Conservation (phyloP, 2,797 vertebrate species). For the Chromis chromis region DNA sequence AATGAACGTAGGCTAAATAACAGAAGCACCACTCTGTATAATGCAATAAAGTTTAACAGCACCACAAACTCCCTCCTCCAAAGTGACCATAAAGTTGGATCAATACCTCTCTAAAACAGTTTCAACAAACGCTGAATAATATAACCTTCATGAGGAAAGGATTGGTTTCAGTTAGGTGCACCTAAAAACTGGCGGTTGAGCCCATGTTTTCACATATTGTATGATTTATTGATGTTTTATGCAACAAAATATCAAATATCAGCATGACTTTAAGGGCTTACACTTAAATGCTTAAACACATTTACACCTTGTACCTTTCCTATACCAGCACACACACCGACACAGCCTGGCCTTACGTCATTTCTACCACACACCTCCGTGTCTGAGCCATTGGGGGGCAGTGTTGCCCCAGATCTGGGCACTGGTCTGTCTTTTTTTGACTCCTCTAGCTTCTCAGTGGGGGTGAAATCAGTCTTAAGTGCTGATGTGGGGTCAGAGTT, state of each 20-base stretch:
- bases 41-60: not conserved
- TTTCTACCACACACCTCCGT: constrained; percentile 16
- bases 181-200: not conserved
- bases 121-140: not conserved
- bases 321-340: constrained; percentile 9
- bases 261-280: not conserved
- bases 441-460: constrained; percentile 40
- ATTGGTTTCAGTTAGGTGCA: constrained; percentile 1
- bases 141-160: not conserved
- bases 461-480: constrained; percentile 60
- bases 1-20: not conserved
- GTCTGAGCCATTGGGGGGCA: constrained; percentile 82
- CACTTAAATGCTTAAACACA: no score
- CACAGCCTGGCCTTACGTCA: constrained; percentile 76
- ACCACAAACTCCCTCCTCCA: not conserved
- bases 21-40: not conserved
- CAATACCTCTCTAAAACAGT: not conserved
- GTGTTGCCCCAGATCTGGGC: constrained; percentile 76
- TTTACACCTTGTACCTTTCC: not conserved
- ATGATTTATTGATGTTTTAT: no score
- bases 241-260: not conserved
- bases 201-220: not conserved
- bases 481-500: constrained; percentile 73
- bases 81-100: not conserved
- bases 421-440: not conserved